These are phyloP conservation scores for Acanthopagrus latus DNA, from an alignment of 2,797 vertebrate genomes.

Conservation along the genomic window DNA sequence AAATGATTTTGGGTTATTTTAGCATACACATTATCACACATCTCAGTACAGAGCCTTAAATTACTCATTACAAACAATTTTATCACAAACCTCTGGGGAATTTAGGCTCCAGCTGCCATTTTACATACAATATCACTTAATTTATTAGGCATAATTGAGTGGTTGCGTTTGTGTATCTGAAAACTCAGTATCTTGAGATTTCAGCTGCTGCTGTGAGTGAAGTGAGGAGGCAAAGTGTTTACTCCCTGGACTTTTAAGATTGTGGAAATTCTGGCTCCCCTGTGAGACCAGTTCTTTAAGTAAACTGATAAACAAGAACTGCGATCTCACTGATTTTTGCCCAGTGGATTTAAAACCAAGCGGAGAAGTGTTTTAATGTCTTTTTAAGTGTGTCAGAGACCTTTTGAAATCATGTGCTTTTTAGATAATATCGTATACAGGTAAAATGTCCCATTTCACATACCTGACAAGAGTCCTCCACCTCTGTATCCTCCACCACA, in stretches of 20 bases:
- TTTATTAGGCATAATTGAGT: not conserved
- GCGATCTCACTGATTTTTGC: not conserved
- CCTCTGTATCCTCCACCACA: conserved; percentile 72
- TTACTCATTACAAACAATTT: conserved; percentile 2
- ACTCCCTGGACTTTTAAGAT: not conserved
- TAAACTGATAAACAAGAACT: conserved; percentile 4
- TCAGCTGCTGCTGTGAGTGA: conserved; percentile 11
- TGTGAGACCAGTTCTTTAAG: not conserved
- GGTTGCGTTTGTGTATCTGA: not conserved
- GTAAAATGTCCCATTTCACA: not conserved
- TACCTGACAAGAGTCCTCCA: conserved; percentile 86
- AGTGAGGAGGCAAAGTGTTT: not conserved
- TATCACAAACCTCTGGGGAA: conserved; percentile 5
- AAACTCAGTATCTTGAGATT: not conserved
- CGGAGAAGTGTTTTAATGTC: not conserved
- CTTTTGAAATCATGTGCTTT: not conserved
- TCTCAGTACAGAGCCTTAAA: not conserved
- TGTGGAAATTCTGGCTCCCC: not conserved
- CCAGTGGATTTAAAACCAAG: not conserved
- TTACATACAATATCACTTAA: not conserved
- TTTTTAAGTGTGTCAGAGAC: not conserved
- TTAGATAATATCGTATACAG: not conserved
- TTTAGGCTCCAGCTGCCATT: conserved; percentile 1
- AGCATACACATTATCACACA: not conserved
- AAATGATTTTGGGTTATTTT: not conserved